Base-by-base conservation (phyloP, 2,888 invertebrate species). In the Lasioglossum morio region DNA sequence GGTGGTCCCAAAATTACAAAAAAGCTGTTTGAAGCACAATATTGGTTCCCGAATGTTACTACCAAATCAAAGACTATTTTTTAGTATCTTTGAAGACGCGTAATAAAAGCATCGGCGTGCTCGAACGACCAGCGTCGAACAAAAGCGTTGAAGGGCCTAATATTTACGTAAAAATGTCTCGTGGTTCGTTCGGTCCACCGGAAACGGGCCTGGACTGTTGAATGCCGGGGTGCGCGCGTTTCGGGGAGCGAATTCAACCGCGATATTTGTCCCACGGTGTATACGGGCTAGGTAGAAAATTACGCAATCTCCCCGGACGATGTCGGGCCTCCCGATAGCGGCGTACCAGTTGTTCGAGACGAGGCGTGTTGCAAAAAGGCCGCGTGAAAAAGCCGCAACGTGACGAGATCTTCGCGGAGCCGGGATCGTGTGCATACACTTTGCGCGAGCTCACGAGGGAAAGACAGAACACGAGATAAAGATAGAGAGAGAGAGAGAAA, bases 251-350 rank as follows among this genome's bases (percentile, higher is more conserved):
- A 23, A 34, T 34, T 1, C 37, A 23, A 1, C 37, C 69, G 69
- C 10, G 10, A 34, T 69, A 23, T 69, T 69, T 37, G 37, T 69
- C 23, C 69, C 37, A 37, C 69, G 37, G 37, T 37, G 69, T 69
- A 69, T 23, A 69, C 23, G 37, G 37, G 37, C 69, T 66, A 30
- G 37, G 37, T 23, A 77, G 72, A 77, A 73, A 82, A 84, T 84
- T 82, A 72, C 83, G 76, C 76, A 84, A 82, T 82, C 76, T 72
- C 27, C 34, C 27, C 4, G 57, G 69, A 57, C 76, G 83, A 81
- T 37, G 57, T 70, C 27, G n/a, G 23, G 14, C 69, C 10, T 23
- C 23, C 37, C 66, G 73, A 46, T 69, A 82, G 63, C 69, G 43
- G 3, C 43, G 43, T 43, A 27, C 19, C 27, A 19, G 30, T 72